Percentiles rank a stretch among this genome's conserved stretches.
phyloP scores from a whole-genome alignment of 1,140 invertebrate genomes.

The Gryllus bimaculatus region DNA sequence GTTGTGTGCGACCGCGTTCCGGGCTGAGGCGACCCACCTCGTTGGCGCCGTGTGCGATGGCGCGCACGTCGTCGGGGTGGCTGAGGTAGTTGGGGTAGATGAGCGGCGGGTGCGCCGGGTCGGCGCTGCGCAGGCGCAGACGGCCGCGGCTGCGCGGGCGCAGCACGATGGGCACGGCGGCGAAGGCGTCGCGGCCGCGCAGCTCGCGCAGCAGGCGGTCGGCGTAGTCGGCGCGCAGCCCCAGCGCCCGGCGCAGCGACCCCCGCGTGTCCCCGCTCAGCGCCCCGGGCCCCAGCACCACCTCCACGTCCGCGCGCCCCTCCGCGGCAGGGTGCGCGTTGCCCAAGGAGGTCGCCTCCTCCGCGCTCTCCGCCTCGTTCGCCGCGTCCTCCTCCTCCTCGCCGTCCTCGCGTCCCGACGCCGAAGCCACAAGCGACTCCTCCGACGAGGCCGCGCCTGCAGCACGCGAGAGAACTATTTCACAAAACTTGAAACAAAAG shows the following conservation, averaged over 20 bases:
- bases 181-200: conserved; percentile 53
- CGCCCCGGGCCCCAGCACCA: conserved; percentile 57
- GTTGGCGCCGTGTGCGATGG: conserved; percentile 45
- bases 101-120: conserved; percentile 59
- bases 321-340: conserved; percentile 29
- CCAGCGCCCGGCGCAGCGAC: conserved; percentile 54
- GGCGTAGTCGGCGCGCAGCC: conserved; percentile 55
- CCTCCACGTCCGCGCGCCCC: conserved; percentile 67
- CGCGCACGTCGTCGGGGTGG: conserved; percentile 54
- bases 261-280: conserved; percentile 58
- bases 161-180: conserved; percentile 53
- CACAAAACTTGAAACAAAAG: no score
- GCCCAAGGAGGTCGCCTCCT: no score
- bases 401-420: no score
- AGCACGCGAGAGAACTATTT: no score
- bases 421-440: no score
- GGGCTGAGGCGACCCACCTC: not conserved
- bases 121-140: conserved; percentile 49
- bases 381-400: no score
- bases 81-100: conserved; percentile 76
- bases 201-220: conserved; percentile 55
- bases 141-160: conserved; percentile 61
- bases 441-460: no score
- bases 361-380: no score
- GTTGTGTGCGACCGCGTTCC: no score